phyloP scores from a whole-genome alignment of 2,113 vertebrate genomes.

The Physeter macrocephalus region DNA sequence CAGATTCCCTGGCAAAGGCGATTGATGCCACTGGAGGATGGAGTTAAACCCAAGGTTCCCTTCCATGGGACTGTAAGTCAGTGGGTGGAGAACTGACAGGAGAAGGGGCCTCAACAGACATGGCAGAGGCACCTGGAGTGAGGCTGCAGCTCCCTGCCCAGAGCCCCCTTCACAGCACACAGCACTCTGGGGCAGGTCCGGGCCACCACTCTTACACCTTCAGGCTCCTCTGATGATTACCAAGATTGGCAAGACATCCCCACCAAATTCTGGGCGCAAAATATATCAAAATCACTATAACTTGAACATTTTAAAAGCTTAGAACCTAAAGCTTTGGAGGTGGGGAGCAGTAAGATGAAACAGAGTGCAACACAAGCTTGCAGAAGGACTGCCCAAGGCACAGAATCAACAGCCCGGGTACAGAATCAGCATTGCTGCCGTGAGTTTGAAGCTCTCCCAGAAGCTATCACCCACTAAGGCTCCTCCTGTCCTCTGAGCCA shows the following conservation, averaged over 20 bases:
- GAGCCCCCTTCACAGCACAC: too few species aligned
- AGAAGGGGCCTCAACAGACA: fast-evolving
- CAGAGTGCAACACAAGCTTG: fast-evolving
- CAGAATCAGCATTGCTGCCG: fast-evolving
- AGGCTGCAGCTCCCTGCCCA: background rate
- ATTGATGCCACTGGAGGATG: constrained; percentile 67
- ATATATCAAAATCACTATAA: background rate
- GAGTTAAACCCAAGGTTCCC: constrained; percentile 70
- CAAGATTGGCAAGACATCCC: background rate
- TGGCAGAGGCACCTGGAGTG: background rate
- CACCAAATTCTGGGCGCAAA: background rate
- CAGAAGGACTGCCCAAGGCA: fast-evolving
- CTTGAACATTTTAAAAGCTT: background rate
- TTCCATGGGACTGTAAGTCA: constrained; percentile 51
- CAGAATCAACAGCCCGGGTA: fast-evolving
- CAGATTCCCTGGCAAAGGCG: constrained; percentile 79
- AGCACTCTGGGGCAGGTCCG: background rate
- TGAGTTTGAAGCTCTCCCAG: fast-evolving
- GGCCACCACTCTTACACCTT: background rate
- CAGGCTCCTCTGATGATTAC: background rate
- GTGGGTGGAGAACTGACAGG: background rate
- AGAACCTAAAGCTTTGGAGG: background rate
- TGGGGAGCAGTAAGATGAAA: background rate
- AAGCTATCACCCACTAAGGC: background rate
- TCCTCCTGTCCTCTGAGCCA: fast-evolving